phyloP scores from a whole-genome alignment of 2,888 invertebrate species.

The Diaphora mendica region DNA sequence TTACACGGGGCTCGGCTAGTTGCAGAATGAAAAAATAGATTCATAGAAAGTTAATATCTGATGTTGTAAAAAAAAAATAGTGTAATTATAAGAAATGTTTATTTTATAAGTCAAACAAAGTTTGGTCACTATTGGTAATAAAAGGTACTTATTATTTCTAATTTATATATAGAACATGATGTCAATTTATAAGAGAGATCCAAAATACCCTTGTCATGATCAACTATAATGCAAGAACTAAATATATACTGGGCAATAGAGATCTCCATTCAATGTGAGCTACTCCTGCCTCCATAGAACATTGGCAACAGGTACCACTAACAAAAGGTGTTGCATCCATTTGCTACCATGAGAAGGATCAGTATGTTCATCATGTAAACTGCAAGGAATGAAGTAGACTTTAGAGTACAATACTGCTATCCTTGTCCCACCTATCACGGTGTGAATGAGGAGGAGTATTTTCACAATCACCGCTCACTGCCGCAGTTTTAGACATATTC shows the following conservation, averaged over 20 bases:
- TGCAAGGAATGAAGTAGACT: slow-evolving; percentile 22
- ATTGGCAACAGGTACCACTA: background rate
- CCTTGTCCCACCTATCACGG: slow-evolving; percentile 82
- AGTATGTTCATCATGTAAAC: slow-evolving; percentile 23
- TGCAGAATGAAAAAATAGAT: too few species aligned
- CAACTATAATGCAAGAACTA: slow-evolving; percentile 28
- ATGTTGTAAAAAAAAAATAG: background rate
- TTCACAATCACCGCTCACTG: slow-evolving; percentile 77
- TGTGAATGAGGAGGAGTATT: slow-evolving; percentile 83
- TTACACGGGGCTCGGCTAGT: too few species aligned
- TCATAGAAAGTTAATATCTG: background rate
- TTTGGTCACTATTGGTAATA: slow-evolving; percentile 27
- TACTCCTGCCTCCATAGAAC: background rate
- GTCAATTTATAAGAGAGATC: slow-evolving; percentile 37
- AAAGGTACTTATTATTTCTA: slow-evolving; percentile 44
- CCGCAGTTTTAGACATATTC: slow-evolving; percentile 67
- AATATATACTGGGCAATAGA: slow-evolving; percentile 18
- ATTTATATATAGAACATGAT: slow-evolving; percentile 49
- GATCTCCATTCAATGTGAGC: too few species aligned
- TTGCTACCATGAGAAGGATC: background rate
- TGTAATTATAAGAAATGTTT: slow-evolving; percentile 6
- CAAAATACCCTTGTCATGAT: slow-evolving; percentile 30
- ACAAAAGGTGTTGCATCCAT: background rate
- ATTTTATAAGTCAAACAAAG: slow-evolving; percentile 16
- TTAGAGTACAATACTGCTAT: slow-evolving; percentile 81